Percentiles rank a stretch among this genome's conserved stretches.
These are phyloP conservation scores for Netelia virgata DNA, from an alignment of 2,888 invertebrate genomes.

Conservation along the genomic window DNA sequence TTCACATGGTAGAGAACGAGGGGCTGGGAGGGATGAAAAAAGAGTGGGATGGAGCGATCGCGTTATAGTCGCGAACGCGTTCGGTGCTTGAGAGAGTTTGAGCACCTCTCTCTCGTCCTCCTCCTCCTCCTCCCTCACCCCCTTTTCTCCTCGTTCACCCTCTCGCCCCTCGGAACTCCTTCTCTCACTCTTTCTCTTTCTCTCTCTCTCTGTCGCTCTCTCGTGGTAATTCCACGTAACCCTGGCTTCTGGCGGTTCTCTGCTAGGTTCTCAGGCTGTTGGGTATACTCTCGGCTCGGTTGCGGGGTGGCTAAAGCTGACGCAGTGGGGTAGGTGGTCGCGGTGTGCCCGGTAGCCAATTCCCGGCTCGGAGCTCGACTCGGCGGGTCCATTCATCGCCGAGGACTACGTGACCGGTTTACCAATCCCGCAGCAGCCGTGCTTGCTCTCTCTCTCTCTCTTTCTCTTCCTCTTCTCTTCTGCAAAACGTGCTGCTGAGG, in stretches of 20 bases:
- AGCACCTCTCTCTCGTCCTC: slow-evolving; percentile 75
- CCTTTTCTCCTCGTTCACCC: not conserved
- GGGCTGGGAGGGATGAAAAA: not conserved
- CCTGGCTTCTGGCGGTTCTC: slow-evolving; percentile 44
- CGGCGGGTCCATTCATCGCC: slow-evolving; percentile 85
- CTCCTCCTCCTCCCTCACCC: not conserved
- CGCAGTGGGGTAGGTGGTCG: slow-evolving; percentile 83
- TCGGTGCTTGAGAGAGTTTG: slow-evolving; percentile 71
- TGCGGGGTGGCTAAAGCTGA: slow-evolving; percentile 82
- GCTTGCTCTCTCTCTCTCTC: slow-evolving; percentile 53
- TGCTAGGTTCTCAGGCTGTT: slow-evolving; percentile 39
- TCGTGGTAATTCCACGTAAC: slow-evolving; percentile 72
- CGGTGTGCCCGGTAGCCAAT: slow-evolving; percentile 84
- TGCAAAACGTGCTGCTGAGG: slow-evolving; percentile 65
- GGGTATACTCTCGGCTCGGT: slow-evolving; percentile 48
- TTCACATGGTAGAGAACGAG: not conserved
- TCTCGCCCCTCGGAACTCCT: slow-evolving; percentile 66
- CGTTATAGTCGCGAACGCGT: slow-evolving; percentile 34
- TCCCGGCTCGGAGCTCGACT: slow-evolving; percentile 83
- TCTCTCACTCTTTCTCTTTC: slow-evolving; percentile 25
- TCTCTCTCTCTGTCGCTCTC: slow-evolving; percentile 70
- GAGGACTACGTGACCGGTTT: slow-evolving; percentile 85
- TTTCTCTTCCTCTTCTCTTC: slow-evolving; percentile 55
- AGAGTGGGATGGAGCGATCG: slow-evolving; percentile 20
- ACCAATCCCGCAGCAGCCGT: slow-evolving; percentile 80